phyloP scores from a whole-genome alignment of 2,113 vertebrate species.

The Brienomyrus brachyistius region DNA sequence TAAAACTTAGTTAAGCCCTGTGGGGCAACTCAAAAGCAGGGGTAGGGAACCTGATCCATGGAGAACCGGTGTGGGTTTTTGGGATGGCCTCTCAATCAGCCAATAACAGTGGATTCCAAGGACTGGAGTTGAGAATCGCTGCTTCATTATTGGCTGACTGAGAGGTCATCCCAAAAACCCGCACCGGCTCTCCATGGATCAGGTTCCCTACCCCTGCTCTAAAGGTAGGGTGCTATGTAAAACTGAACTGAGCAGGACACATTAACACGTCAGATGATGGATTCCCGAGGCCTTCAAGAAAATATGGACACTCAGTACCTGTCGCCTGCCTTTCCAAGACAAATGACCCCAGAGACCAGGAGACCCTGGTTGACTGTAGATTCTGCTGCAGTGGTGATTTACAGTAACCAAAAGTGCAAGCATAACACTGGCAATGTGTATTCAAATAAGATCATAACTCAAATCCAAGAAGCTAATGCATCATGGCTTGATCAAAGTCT shows the following conservation, averaged over 20 bases:
- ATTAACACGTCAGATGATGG: background rate
- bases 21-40: too few species aligned
- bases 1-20: background rate
- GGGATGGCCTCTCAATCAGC: too few species aligned
- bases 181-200: too few species aligned
- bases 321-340: background rate
- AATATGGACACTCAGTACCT: background rate
- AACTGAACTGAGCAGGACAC: background rate
- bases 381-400: background rate
- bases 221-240: background rate
- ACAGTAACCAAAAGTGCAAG: background rate
- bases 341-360: background rate
- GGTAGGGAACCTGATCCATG: too few species aligned
- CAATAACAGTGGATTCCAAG: too few species aligned
- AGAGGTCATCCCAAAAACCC: too few species aligned
- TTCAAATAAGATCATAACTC: background rate
- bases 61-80: too few species aligned
- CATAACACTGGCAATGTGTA: background rate
- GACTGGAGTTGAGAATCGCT: too few species aligned
- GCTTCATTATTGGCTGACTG: too few species aligned
- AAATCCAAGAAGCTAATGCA: background rate
- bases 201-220: background rate
- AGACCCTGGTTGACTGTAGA: background rate
- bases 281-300: background rate
- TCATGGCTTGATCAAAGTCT: background rate